These are phyloP conservation scores for Agrotis clavis DNA, from an alignment of 2,888 invertebrate species.

Conservation along the genomic window DNA sequence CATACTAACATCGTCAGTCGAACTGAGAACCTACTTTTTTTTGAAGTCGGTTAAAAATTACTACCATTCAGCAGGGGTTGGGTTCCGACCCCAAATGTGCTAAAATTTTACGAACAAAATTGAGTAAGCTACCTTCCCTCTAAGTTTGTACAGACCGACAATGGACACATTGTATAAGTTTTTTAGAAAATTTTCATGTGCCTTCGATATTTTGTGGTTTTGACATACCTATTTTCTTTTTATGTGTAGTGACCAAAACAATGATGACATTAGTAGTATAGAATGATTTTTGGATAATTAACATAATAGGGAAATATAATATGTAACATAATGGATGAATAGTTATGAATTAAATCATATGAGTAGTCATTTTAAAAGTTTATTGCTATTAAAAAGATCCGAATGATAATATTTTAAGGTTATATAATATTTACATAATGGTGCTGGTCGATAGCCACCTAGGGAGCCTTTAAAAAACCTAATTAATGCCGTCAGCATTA, in stretches of 20 bases:
- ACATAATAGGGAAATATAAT: background rate
- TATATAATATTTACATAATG: slow-evolving; percentile 15
- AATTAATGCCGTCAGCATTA: slow-evolving; percentile 8
- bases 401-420: slow-evolving; percentile 8
- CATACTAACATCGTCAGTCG: no score
- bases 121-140: no score
- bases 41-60: no score
- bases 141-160: no score
- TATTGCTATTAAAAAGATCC: slow-evolving; percentile 9
- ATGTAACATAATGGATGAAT: background rate
- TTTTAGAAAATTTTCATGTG: slow-evolving; percentile 11
- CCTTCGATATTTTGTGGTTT: slow-evolving; percentile 15
- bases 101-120: no score
- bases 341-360: slow-evolving; percentile 8
- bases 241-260: slow-evolving; percentile 5
- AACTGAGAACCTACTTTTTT: no score
- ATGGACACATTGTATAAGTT: background rate
- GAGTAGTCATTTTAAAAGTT: background rate
- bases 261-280: background rate
- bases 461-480: slow-evolving; percentile 1
- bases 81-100: no score
- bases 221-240: background rate
- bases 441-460: slow-evolving; percentile 3
- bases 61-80: no score
- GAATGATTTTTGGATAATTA: slow-evolving; percentile 5